These are phyloP conservation scores for Gorsachius magnificus DNA, from an alignment of 2,797 vertebrate genomes.

Conservation along the genomic window DNA sequence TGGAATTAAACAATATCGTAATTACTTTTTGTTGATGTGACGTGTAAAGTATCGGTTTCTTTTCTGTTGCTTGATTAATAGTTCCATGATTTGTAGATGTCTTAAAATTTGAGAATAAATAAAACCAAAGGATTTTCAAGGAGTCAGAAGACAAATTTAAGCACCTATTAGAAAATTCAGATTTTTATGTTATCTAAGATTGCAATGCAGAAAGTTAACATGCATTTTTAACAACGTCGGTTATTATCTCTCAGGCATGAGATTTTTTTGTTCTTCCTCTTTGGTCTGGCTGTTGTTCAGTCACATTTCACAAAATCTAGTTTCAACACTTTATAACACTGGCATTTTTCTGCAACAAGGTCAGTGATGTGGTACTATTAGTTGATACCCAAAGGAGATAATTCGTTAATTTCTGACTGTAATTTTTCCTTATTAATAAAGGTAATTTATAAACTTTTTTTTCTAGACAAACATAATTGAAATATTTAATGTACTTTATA, in stretches of 20 bases:
- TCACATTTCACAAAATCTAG: not conserved
- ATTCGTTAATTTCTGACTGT: not conserved
- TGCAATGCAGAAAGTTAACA: not conserved
- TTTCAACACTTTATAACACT: not conserved
- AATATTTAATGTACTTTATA: not conserved
- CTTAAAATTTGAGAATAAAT: not conserved
- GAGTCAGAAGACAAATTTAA: not conserved
- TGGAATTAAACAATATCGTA: not conserved
- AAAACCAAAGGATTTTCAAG: not conserved
- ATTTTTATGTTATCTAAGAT: not conserved
- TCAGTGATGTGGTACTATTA: not conserved
- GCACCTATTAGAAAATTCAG: not conserved
- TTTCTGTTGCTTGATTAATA: not conserved
- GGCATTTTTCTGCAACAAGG: not conserved
- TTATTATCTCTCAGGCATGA: not conserved
- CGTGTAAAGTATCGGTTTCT: not conserved
- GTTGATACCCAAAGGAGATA: not conserved
- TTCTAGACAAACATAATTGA: not conserved
- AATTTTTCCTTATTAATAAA: not conserved
- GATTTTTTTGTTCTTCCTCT: not conserved
- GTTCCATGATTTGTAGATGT: not conserved
- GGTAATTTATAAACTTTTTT: not conserved
- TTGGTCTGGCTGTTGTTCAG: not conserved
- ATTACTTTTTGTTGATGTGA: not conserved
- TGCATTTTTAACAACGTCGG: not conserved